A percentile compares a stretch with the other conserved stretches of the same genome.
Evolutionary conservation across 2,797 vertebrate species (phyloP).

Genomic region (Heteromormyrus szaboi): DNA sequence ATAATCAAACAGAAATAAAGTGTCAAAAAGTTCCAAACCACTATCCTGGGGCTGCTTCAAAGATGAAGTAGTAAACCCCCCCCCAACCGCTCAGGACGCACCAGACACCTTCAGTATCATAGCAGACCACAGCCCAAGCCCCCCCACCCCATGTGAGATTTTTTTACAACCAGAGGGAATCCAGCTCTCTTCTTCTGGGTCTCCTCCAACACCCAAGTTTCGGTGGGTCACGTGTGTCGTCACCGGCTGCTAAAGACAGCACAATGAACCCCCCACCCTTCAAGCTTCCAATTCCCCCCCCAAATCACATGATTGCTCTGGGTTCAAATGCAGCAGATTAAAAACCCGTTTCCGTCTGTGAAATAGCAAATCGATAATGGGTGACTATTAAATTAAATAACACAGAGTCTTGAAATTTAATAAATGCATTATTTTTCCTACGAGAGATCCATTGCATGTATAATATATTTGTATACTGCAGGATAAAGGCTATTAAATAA

Average conservation of each 20-base stretch:
- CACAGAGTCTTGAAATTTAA: background rate
- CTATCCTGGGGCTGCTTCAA: background rate
- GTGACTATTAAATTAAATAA: background rate
- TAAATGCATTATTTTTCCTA: conserved; percentile 5
- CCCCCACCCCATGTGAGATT: background rate
- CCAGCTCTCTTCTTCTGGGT: background rate
- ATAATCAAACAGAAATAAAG: background rate
- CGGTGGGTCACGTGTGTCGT: background rate
- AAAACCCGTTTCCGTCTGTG: background rate
- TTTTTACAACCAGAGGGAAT: background rate
- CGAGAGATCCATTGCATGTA: background rate
- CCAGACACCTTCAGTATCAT: background rate
- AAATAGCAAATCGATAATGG: background rate
- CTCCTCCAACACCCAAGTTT: background rate
- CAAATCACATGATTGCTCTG: background rate
- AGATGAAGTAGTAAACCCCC: background rate
- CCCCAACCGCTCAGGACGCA: background rate
- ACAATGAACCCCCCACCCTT: background rate
- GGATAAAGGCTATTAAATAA: background rate
- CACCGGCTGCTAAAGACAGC: background rate
- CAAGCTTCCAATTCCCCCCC: background rate
- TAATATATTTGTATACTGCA: background rate
- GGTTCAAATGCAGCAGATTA: background rate
- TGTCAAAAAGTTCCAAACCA: background rate
- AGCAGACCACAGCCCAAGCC: background rate